These are phyloP conservation scores for Scaptomyza cyrtandrae DNA, from an alignment of 2,888 invertebrate genomes.

Conservation along the genomic window DNA sequence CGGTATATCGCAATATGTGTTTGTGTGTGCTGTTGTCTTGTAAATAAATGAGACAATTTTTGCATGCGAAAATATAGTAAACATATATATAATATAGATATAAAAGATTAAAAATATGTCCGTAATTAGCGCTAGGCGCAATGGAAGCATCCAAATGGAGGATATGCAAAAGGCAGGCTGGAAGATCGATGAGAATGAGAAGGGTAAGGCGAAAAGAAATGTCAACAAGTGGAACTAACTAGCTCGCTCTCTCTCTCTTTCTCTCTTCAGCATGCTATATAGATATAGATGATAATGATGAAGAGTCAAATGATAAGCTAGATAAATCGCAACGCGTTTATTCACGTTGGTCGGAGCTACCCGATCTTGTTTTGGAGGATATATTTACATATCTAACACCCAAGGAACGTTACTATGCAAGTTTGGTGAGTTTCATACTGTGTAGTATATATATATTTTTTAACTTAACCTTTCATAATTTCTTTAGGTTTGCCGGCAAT, in stretches of 20 bases:
- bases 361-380: slow-evolving; percentile 90
- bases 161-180: slow-evolving; percentile 82
- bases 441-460: not conserved
- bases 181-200: slow-evolving; percentile 81
- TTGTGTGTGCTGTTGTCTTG: slow-evolving; percentile 41
- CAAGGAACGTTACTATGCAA: slow-evolving; percentile 90
- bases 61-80: slow-evolving; percentile 12
- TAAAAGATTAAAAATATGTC: slow-evolving; percentile 38
- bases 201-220: slow-evolving; percentile 64
- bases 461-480: not conserved
- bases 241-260: not conserved
- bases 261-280: slow-evolving; percentile 85
- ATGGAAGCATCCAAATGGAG: slow-evolving; percentile 56
- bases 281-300: slow-evolving; percentile 84
- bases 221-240: slow-evolving; percentile 19
- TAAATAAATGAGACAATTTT: slow-evolving; percentile 54
- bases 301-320: slow-evolving; percentile 69
- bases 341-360: slow-evolving; percentile 88
- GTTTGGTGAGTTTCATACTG: slow-evolving; percentile 86
- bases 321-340: slow-evolving; percentile 83
- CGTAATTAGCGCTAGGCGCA: slow-evolving; percentile 44
- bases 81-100: not conserved
- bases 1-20: slow-evolving; percentile 52
- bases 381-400: slow-evolving; percentile 89
- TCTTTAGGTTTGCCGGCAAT: slow-evolving; percentile 85